Conservation (phyloP, 2,113 vertebrate genomes). For the Myotis yumanensis region DNA sequence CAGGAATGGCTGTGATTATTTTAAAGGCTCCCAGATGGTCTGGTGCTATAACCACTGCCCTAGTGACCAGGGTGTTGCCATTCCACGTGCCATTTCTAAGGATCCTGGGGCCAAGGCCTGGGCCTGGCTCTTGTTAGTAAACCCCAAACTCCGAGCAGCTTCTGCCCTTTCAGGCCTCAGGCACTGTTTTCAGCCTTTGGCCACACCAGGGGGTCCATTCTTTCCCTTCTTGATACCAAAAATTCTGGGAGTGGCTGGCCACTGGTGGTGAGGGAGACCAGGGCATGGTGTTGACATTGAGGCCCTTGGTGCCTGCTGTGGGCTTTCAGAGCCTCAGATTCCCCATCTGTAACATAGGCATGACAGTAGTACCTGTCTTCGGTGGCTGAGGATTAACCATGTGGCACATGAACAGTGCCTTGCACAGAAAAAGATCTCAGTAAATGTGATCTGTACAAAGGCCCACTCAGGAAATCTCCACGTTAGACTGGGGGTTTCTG, state of each 20-base stretch:
- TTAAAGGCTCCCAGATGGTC: not conserved
- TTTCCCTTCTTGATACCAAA: not conserved
- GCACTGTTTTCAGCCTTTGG: not conserved
- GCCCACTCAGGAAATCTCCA: not conserved
- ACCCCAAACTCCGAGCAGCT: not conserved
- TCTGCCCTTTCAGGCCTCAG: not conserved
- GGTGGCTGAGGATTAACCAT: fast-evolving
- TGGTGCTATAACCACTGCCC: not conserved
- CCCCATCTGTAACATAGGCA: not conserved
- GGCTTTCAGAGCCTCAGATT: not conserved
- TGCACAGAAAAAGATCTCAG: not conserved
- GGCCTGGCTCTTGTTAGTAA: not conserved
- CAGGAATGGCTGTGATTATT: not conserved
- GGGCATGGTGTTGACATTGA: not conserved
- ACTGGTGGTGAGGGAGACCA: not conserved
- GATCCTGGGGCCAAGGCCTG: not conserved
- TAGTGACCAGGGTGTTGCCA: not conserved
- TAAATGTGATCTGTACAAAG: no score
- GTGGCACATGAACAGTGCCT: not conserved
- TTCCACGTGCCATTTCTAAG: not conserved
- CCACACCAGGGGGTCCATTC: not conserved
- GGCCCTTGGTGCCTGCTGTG: no score
- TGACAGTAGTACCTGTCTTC: not conserved
- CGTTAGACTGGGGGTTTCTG: not conserved
- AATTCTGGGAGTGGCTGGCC: not conserved